Evolutionary conservation across 1,140 invertebrate genomes (phyloP), one percentile per base, ranked within the genome.

Genomic region (Manduca sexta): DNA sequence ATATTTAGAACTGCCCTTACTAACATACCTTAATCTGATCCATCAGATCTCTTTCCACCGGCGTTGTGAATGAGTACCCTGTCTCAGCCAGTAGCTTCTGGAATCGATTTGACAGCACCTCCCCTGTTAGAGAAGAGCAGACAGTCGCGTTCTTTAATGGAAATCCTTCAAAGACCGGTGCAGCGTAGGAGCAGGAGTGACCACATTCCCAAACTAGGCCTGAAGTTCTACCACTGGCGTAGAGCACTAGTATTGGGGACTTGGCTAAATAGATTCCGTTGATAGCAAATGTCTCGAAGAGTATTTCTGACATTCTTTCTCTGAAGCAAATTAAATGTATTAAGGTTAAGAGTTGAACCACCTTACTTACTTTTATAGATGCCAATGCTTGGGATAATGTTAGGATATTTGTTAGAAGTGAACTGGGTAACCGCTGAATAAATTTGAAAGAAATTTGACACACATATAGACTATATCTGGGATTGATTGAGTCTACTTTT

Each of bases 1-100:
- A n/a, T n/a, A n/a, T n/a, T n/a, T n/a, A n/a, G n/a, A n/a, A n/a
- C n/a, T n/a, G n/a, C n/a, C n/a, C n/a, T n/a, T n/a, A n/a, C n/a
- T n/a, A n/a, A n/a, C 35, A 31, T 91, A 60, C 91, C 91, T 93
- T 94, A 90, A 87, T 93, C 88, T 75, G 91, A 88, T 75, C 92
- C 87, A 79, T 49, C 8, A 86, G 38, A 37, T 86, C 75, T 8
- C 60, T 67, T 21, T 87, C 82, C 29, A 67, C 18, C 0, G 65
- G 54, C 1, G 78, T 82, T 0, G 69, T 76, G 40, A 82, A 76
- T 1, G 57, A 66, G 47, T 79, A 82, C 7, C 78, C 78, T 7
- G 64, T 55, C 0, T 64, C 42, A 0, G 39, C 21, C n/a, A 79
- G 45, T 21, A 74, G 41, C 0, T 43, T 44, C 37, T 65, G 52